Conservation (phyloP, 2,888 invertebrate species). For the Flabesymbios commensalis region DNA sequence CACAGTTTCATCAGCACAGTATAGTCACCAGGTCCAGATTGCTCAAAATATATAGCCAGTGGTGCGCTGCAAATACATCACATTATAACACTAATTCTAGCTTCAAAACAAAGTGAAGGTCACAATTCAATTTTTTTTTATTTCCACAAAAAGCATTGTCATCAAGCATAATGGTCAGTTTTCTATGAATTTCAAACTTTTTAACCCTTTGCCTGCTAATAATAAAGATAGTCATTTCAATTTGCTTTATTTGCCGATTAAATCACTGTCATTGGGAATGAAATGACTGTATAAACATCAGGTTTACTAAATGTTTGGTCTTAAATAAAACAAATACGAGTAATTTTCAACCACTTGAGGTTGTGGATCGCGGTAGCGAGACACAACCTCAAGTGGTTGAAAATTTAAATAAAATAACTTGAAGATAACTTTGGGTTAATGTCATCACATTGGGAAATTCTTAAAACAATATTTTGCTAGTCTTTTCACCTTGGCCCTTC, state of each 20-base stretch:
- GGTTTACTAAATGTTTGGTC: no score
- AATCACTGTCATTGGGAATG: no score
- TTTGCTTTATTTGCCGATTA: no score
- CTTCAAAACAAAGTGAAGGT: no score
- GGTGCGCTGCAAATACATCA: conserved; percentile 23
- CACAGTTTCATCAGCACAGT: conserved; percentile 37
- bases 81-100: background rate
- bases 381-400: conserved; percentile 3
- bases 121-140: no score
- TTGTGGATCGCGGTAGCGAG: background rate
- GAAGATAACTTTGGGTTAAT: background rate
- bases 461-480: background rate
- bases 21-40: conserved; percentile 40
- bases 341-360: no score
- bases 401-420: no score
- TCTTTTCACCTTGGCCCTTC: conserved; percentile 20
- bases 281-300: no score
- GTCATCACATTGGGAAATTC: no score
- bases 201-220: background rate
- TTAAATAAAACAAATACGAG: no score
- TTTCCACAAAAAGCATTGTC: no score
- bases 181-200: background rate
- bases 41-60: conserved; percentile 44
- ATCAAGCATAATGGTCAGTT: background rate
- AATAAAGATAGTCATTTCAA: no score